phyloP scores from a whole-genome alignment of 2,888 invertebrate genomes.

The Lacanobia oleracea region DNA sequence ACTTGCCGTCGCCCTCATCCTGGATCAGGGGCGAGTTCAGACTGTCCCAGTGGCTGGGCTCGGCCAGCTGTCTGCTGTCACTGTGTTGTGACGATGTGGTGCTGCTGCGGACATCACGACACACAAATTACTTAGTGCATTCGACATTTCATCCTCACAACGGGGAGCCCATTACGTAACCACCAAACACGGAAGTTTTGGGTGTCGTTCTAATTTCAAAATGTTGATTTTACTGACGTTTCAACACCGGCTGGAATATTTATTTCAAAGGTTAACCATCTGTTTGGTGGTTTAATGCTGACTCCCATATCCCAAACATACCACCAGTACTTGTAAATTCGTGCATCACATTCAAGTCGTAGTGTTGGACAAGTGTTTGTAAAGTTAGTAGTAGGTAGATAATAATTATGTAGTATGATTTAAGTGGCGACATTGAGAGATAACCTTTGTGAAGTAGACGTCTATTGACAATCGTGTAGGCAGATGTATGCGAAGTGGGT shows the following conservation, averaged over 20 bases:
- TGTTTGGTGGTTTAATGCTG: slow-evolving; percentile 40
- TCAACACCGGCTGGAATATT: slow-evolving; percentile 25
- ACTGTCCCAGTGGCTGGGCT: slow-evolving; percentile 94
- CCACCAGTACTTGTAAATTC: slow-evolving; percentile 31
- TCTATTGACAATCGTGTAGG: slow-evolving; percentile 62
- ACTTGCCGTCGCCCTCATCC: slow-evolving; percentile 98
- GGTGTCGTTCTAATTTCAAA: slow-evolving; percentile 31
- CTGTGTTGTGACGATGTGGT: slow-evolving; percentile 92
- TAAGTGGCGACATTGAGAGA: slow-evolving; percentile 62
- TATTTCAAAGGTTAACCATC: slow-evolving; percentile 36
- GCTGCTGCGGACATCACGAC: slow-evolving; percentile 87
- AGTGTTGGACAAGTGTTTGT: slow-evolving; percentile 34
- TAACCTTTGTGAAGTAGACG: slow-evolving; percentile 59
- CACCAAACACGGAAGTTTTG: slow-evolving; percentile 56
- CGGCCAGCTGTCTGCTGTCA: slow-evolving; percentile 91
- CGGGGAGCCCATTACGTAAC: slow-evolving; percentile 41
- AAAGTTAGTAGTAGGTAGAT: slow-evolving; percentile 34
- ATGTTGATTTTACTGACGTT: slow-evolving; percentile 33
- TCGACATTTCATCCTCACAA: slow-evolving; percentile 27
- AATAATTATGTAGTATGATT: slow-evolving; percentile 41
- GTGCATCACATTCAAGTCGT: slow-evolving; percentile 35
- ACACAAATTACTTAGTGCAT: slow-evolving; percentile 48
- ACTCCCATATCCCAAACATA: slow-evolving; percentile 30
- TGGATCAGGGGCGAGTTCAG: slow-evolving; percentile 98
- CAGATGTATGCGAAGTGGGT: slow-evolving; percentile 54